These are phyloP conservation scores for Cryptotermes secundus DNA, from an alignment of 1,140 invertebrate genomes.

Conservation along the genomic window DNA sequence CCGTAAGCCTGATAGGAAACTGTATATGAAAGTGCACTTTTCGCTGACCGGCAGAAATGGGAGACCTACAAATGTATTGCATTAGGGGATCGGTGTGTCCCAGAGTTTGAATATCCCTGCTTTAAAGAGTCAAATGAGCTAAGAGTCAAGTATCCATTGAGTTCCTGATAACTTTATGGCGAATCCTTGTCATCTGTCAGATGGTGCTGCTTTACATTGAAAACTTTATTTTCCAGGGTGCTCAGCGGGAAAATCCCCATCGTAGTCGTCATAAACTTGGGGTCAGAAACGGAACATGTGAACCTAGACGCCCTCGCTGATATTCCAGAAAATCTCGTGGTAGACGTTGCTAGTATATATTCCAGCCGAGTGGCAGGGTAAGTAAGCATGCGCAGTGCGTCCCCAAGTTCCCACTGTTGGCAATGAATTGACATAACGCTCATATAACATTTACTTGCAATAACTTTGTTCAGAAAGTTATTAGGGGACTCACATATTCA, in stretches of 20 bases:
- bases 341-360: background rate
- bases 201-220: too few relatives aligned
- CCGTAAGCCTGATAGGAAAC: too few relatives aligned
- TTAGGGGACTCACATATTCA: background rate
- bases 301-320: background rate
- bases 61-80: background rate
- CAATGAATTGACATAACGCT: background rate
- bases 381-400: background rate
- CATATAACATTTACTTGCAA: background rate
- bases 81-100: background rate
- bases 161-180: background rate
- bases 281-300: background rate
- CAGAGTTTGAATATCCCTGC: background rate
- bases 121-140: background rate
- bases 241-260: background rate
- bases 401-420: background rate
- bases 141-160: background rate
- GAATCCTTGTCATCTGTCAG: too few relatives aligned
- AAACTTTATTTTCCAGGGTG: too few relatives aligned
- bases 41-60: background rate
- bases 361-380: background rate
- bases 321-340: background rate
- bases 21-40: too few relatives aligned
- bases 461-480: background rate
- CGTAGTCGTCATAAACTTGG: slow-evolving; percentile 1